Percentiles rank a stretch among this genome's conserved stretches.
phyloP scores from a whole-genome alignment of 2,113 vertebrate genomes.

The Archocentrus centrarchus region DNA sequence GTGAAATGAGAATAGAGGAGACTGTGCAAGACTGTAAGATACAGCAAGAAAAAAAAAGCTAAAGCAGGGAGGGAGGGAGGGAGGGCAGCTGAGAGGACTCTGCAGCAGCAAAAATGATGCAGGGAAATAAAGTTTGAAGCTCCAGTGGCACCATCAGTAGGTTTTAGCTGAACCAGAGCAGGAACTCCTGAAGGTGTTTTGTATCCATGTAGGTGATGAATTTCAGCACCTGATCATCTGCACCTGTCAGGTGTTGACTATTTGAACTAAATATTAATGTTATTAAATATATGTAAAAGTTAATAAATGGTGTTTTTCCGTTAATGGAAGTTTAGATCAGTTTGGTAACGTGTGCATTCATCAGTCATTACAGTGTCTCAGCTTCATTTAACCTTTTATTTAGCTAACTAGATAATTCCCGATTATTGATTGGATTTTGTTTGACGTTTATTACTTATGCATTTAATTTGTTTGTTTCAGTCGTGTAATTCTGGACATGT shows the following conservation, averaged over 20 bases:
- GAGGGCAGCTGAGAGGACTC: neutral
- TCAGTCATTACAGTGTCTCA: too few species aligned
- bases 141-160: slow-evolving; percentile 15
- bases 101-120: slow-evolving; percentile 57
- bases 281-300: neutral
- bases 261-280: neutral
- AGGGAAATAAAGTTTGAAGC: slow-evolving; percentile 19
- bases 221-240: neutral
- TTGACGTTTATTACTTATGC: neutral
- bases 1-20: slow-evolving; percentile 35
- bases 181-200: neutral
- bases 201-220: neutral
- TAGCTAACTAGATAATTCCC: neutral
- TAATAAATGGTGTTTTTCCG: neutral
- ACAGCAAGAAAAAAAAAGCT: neutral
- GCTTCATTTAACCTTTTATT: neutral
- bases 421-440: neutral
- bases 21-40: slow-evolving; percentile 10
- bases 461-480: neutral
- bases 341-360: neutral
- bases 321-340: neutral
- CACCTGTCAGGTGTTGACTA: neutral
- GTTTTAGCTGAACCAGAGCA: neutral
- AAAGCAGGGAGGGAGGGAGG: slow-evolving; percentile 12
- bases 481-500: neutral